Base-by-base conservation (phyloP, 2,113 vertebrate genomes). In the Oreochromis spilurus region DNA sequence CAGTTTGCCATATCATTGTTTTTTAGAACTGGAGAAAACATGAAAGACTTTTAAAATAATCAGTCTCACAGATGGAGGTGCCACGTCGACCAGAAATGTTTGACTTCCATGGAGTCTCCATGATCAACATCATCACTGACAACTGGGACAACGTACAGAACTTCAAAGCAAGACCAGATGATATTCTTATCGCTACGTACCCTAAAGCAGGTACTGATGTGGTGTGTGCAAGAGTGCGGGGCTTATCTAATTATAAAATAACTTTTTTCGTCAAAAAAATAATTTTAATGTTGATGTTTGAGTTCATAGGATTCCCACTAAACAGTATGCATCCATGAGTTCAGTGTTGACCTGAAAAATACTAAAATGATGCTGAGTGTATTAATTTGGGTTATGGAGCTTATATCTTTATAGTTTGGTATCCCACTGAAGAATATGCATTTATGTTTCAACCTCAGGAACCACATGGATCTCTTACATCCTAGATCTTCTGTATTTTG, bases 151-250 rank as follows among this genome's bases (percentile, higher is more conserved):
- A 92, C 3, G 50, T 97, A 4, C 91, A 97, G 81, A 94, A 88
- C 29, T 97, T 98, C 45, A 60, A 96, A 85, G 96, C 97, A 8
- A 96, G 93, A 86, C 91, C 96, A 4, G 96, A 97, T 38, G 97
- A 98, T 40, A 94, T 97, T 48, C 85, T 97, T 29, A 95, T 97
- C 52, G 96, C 95, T 19, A 96, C 97, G 14, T 98, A 97, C 78
- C 97, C 97, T 17, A 98, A 97, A 95, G 94, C 97, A 96, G 58
- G 58, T 62, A 60, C 57, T 34, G 29, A 34, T 60, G 9, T 60
- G 57, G 5, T 60, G 29, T 60, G 16, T 19, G 16, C 57, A 60
- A 60, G 5, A 60, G 57, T 60, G 14, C 3, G 5, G 57, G 10
- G 8, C 26, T 10, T 60, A 31, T 17, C 14, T 60, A 60, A 17